phyloP scores from a whole-genome alignment of 2,113 vertebrate species.

The Myiagra hebetior region DNA sequence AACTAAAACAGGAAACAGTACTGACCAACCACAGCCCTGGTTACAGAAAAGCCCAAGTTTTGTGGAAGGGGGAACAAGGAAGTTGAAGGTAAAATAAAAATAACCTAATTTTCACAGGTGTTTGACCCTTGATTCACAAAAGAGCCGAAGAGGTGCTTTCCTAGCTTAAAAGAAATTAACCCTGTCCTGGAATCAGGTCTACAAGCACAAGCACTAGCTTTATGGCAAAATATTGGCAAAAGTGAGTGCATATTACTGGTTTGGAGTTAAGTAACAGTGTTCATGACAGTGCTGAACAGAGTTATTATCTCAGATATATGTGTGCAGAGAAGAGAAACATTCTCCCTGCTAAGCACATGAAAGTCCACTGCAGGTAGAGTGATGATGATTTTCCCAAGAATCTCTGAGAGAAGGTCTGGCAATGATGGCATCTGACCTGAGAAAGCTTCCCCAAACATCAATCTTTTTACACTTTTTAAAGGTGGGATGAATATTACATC shows the following conservation, averaged over 20 bases:
- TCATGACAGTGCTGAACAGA: neutral
- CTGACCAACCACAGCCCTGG: neutral
- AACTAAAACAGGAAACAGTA: neutral
- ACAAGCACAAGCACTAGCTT: neutral
- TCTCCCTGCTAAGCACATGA: neutral
- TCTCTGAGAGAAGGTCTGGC: neutral
- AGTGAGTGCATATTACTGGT: no score
- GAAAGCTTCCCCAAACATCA: neutral
- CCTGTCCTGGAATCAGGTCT: neutral
- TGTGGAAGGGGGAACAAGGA: neutral
- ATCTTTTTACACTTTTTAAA: neutral
- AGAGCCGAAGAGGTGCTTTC: neutral
- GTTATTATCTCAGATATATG: rapidly evolving
- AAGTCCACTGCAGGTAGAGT: neutral
- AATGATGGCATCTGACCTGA: neutral
- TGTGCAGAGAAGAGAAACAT: neutral
- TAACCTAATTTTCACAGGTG: neutral
- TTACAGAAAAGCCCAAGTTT: neutral
- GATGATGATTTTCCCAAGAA: neutral
- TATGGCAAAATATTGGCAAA: neutral
- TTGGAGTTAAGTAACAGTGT: neutral
- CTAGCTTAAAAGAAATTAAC: neutral
- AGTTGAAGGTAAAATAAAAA: neutral
- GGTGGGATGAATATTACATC: neutral
- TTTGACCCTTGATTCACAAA: neutral